Conservation (phyloP, 2,113 vertebrate species). For the Pteruthius melanotis region DNA sequence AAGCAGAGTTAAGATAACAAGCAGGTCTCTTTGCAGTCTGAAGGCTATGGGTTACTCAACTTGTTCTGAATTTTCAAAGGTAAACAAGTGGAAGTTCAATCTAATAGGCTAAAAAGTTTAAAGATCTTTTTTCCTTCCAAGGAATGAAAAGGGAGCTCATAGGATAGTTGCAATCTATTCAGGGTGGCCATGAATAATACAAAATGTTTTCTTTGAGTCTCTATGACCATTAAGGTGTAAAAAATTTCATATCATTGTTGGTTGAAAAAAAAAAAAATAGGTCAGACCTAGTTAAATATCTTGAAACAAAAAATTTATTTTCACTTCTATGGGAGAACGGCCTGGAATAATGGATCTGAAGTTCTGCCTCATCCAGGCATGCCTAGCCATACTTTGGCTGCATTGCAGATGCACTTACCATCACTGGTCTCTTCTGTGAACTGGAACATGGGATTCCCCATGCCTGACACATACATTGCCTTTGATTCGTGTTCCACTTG, state of each 20-base stretch:
- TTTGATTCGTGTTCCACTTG: neutral
- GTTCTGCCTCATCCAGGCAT: neutral
- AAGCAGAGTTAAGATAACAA: neutral
- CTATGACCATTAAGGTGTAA: neutral
- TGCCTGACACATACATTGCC: neutral
- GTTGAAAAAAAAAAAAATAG: neutral
- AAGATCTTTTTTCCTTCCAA: neutral
- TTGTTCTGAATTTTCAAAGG: neutral
- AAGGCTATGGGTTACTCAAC: neutral
- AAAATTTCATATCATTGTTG: neutral
- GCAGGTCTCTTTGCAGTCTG: neutral
- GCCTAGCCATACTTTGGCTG: neutral
- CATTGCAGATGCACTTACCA: rapidly evolving
- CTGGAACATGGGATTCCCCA: rapidly evolving
- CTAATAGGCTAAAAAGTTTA: neutral
- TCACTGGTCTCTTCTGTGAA: neutral
- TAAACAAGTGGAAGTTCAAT: neutral
- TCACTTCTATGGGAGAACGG: neutral
- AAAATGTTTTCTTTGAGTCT: neutral
- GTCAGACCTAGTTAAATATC: neutral
- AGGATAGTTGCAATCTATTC: neutral
- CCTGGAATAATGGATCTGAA: neutral
- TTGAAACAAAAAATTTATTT: neutral
- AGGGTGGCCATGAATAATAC: neutral
- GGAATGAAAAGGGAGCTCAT: neutral